Evolutionary conservation across 2,113 vertebrate genomes (phyloP), one percentile per base, ranked within the genome.

Genomic region (Charadrius vociferus): DNA sequence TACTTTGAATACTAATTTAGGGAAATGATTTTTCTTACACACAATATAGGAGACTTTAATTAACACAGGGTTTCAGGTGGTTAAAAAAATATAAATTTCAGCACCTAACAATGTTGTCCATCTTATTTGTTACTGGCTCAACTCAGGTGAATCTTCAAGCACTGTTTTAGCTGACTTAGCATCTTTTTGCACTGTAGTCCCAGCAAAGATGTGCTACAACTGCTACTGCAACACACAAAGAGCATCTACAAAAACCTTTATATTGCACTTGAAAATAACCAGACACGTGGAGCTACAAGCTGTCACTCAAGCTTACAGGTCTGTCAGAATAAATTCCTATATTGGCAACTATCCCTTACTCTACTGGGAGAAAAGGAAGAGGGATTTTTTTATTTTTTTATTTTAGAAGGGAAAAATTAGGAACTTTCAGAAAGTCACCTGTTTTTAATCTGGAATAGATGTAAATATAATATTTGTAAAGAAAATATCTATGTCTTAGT

Each of bases 341-440:
- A 86, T 10, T 50, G 62, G 22, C n/a, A 79, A 86, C 12, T 32
- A 47, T 34, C 12, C 3, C 5, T 55, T 73, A 34, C 26, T 74
- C 75, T 84, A 39, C 10, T 36, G 16, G 3, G 8, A 61, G 26
- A 65, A 94, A 83, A 73, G 1, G 1, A 68, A 61, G 14, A 36
- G 1, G 3, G 8, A 7, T 9, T 6, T 43, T 21, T 36, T 7
- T 53, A 20, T 3, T 41, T 7, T 53, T 23, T 4, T n/a, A n/a
- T 29, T 67, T 22, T 23, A 36, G 27, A 30, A 78, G n/a, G 3
- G 2, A 52, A 77, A 58, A 23, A 77, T 18, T 4, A 53, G 2
- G 18, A 67, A 52, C 4, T 77, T 81, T 91, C 34, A n/a, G 13
- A 86, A 41, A 47, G 5, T 67, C n/a, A n/a, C 2, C 6, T 36